phyloP scores from a whole-genome alignment of 2,888 invertebrate genomes.

The Deilephila elpenor region DNA sequence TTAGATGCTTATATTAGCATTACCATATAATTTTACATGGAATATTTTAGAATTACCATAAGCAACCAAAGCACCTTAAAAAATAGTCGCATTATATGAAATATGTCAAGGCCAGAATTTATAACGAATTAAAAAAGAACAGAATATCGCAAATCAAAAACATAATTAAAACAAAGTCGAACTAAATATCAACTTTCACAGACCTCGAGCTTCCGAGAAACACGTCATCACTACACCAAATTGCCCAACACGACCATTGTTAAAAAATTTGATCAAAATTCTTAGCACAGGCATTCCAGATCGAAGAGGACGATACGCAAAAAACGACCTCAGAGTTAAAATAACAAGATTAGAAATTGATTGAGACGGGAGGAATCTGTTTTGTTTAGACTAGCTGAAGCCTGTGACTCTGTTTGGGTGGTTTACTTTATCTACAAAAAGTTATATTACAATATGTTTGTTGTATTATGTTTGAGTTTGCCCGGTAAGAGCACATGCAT shows the following conservation, averaged over 20 bases:
- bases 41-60: too few species aligned
- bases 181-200: slow-evolving; percentile 38
- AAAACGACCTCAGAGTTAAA: not conserved
- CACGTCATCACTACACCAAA: slow-evolving; percentile 38
- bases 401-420: too few species aligned
- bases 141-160: not conserved
- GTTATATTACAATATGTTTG: too few species aligned
- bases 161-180: slow-evolving; percentile 5
- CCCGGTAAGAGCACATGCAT: too few species aligned
- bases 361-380: not conserved
- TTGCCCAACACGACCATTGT: slow-evolving; percentile 42
- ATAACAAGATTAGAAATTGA: slow-evolving; percentile 12
- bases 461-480: too few species aligned
- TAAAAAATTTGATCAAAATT: slow-evolving; percentile 41
- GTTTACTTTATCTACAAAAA: too few species aligned
- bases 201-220: slow-evolving; percentile 39
- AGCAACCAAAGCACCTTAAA: too few species aligned
- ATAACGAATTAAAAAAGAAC: not conserved
- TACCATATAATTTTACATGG: too few species aligned
- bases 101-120: too few species aligned
- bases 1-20: too few species aligned
- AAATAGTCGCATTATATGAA: too few species aligned
- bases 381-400: too few species aligned
- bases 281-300: slow-evolving; percentile 15
- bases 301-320: not conserved